A percentile compares a stretch with the other conserved stretches of the same genome.
These are phyloP conservation scores for Halictus rubicundus DNA, from an alignment of 1,140 invertebrate genomes.

Conservation along the genomic window DNA sequence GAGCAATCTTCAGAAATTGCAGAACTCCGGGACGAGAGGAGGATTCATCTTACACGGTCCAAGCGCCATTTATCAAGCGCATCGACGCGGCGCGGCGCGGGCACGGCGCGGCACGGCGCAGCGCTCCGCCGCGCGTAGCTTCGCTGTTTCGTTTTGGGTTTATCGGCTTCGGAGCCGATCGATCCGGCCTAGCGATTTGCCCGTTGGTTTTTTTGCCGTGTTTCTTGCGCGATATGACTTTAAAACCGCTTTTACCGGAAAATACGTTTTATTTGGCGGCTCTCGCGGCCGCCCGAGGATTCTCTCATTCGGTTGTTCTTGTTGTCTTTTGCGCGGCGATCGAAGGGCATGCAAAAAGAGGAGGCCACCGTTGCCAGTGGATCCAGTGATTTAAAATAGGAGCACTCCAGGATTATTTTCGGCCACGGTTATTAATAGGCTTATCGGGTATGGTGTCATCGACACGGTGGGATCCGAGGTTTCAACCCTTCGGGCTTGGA, in stretches of 20 bases:
- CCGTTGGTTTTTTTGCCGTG: no score
- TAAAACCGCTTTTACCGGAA: neutral
- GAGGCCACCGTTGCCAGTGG: neutral
- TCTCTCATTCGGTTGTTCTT: neutral
- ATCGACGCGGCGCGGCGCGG: constrained; percentile 1
- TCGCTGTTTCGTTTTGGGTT: constrained; percentile 26
- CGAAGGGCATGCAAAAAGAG: neutral
- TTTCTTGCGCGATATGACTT: no score
- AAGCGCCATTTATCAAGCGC: constrained; percentile 29
- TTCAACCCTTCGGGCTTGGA: no score
- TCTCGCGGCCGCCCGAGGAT: neutral
- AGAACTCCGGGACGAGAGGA: constrained; percentile 23
- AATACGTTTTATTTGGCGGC: neutral
- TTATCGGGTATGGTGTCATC: neutral
- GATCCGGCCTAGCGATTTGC: no score
- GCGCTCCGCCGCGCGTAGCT: no score
- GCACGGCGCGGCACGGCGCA: neutral
- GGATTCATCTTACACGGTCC: neutral
- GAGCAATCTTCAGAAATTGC: constrained; percentile 50
- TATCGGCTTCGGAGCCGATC: neutral
- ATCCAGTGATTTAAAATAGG: neutral
- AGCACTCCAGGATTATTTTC: neutral
- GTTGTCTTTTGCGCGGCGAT: neutral
- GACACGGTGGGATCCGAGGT: neutral
- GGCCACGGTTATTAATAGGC: neutral